Evolutionary conservation across 2,888 invertebrate species (phyloP).

Genomic region (Lymantria monacha): DNA sequence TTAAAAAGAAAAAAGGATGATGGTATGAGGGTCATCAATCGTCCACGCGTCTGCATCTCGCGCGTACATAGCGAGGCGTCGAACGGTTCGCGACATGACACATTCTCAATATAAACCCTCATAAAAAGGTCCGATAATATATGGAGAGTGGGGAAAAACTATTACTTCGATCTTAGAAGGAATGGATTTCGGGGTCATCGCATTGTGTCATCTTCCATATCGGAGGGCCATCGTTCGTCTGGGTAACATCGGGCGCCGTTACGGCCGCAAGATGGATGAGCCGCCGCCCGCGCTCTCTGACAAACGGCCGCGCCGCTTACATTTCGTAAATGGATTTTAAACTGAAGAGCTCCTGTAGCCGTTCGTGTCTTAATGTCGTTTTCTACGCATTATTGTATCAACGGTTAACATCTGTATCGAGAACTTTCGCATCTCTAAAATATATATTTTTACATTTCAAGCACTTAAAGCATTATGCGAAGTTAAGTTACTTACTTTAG

Average conservation of each 20-base stretch:
- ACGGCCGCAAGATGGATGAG: conserved; percentile 58
- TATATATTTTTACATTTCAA: too few relatives aligned
- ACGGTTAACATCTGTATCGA: too few relatives aligned
- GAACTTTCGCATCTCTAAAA: too few relatives aligned
- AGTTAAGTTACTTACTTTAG: too few relatives aligned
- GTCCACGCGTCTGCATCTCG: conserved; percentile 65
- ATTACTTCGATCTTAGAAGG: conserved; percentile 58
- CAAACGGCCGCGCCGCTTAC: conserved; percentile 43
- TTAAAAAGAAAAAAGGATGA: conserved; percentile 3
- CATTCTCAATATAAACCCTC: conserved; percentile 65
- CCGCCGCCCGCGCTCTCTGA: conserved; percentile 35
- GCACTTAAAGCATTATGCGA: too few relatives aligned
- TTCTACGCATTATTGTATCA: conserved; percentile 9
- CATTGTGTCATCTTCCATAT: conserved; percentile 74
- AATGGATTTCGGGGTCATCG: conserved; percentile 73
- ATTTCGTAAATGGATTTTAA: conserved; percentile 60
- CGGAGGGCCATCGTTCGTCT: conserved; percentile 65
- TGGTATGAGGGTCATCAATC: conserved; percentile 53
- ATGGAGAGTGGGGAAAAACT: conserved; percentile 67
- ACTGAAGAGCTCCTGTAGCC: conserved; percentile 31
- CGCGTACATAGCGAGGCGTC: conserved; percentile 53
- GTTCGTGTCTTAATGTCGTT: conserved; percentile 22
- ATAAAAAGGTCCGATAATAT: conserved; percentile 69
- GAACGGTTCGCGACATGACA: conserved; percentile 60
- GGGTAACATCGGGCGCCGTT: conserved; percentile 46